Conservation (phyloP, 2,113 vertebrate genomes). For the Pleuronectes platessa region DNA sequence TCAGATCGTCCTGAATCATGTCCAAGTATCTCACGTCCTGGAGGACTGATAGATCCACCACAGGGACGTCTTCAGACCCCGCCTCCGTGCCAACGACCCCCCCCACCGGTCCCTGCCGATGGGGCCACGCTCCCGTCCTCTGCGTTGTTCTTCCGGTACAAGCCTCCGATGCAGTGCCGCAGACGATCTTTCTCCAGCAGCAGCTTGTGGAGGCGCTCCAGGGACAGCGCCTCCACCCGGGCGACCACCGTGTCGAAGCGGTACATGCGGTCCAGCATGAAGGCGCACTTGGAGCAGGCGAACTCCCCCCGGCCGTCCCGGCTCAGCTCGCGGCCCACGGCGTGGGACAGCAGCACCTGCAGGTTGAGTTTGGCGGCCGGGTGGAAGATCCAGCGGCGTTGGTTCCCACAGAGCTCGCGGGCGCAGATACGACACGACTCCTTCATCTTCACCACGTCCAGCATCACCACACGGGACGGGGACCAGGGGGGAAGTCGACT, state of each 20-base stretch:
- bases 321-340: conserved; percentile 85
- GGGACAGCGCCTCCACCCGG: conserved; percentile 91
- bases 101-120: conserved; percentile 43
- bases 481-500: background rate
- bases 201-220: conserved; percentile 92
- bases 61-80: conserved; percentile 53
- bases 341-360: conserved; percentile 92
- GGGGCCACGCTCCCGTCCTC: conserved; percentile 24
- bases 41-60: conserved; percentile 83
- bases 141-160: conserved; percentile 88
- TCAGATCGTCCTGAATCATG: conserved; percentile 91
- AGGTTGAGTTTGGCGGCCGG: conserved; percentile 88
- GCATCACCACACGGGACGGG: conserved; percentile 23
- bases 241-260: conserved; percentile 94
- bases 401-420: conserved; percentile 92
- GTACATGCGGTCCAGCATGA: conserved; percentile 96
- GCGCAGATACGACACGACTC: conserved; percentile 91
- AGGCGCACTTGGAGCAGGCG: conserved; percentile 94
- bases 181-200: conserved; percentile 93
- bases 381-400: conserved; percentile 97
- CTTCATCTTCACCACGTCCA: conserved; percentile 83
- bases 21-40: conserved; percentile 85
- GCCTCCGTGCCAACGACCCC: conserved; percentile 37
- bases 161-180: conserved; percentile 87
- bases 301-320: conserved; percentile 93